A percentile compares a stretch with the other conserved stretches of the same genome.
These are phyloP conservation scores for Myxocyprinus asiaticus DNA, from an alignment of 2,113 vertebrate species.

Conservation along the genomic window DNA sequence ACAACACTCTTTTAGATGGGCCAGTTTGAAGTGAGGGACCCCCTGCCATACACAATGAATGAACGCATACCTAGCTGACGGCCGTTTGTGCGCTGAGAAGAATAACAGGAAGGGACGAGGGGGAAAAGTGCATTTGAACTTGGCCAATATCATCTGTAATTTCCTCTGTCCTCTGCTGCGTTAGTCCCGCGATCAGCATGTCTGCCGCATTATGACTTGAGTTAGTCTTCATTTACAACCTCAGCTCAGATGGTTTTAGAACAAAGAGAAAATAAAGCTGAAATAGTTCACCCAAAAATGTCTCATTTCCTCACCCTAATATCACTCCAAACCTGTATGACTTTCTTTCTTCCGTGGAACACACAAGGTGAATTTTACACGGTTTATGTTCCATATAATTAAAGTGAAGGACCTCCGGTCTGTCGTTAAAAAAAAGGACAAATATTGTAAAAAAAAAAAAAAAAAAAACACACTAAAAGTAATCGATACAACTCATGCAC, in stretches of 20 bases:
- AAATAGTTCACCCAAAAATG: too few relatives aligned
- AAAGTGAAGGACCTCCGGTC: too few relatives aligned
- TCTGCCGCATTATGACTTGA: neutral
- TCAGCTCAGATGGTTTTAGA: neutral
- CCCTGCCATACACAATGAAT: constrained; percentile 66
- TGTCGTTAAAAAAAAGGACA: too few relatives aligned
- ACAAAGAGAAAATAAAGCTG: neutral
- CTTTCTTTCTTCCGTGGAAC: too few relatives aligned
- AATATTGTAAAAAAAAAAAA: too few relatives aligned
- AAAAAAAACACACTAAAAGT: too few relatives aligned
- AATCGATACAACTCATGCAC: too few relatives aligned
- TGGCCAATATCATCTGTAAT: constrained; percentile 69
- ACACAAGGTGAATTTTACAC: too few relatives aligned
- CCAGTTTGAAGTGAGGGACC: constrained; percentile 61
- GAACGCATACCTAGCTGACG: constrained; percentile 67
- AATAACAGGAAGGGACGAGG: constrained; percentile 54
- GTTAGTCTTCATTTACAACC: neutral
- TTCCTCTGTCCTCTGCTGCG: constrained; percentile 55
- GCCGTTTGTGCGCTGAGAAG: constrained; percentile 62
- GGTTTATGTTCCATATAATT: too few relatives aligned
- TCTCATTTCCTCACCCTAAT: too few relatives aligned
- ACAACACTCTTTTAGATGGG: constrained; percentile 73
- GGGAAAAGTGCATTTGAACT: constrained; percentile 64
- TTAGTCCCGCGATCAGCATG: constrained; percentile 13
- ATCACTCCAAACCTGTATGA: too few relatives aligned